Conservation (phyloP, 2,888 invertebrate species). For the Priocnemis perturbator region DNA sequence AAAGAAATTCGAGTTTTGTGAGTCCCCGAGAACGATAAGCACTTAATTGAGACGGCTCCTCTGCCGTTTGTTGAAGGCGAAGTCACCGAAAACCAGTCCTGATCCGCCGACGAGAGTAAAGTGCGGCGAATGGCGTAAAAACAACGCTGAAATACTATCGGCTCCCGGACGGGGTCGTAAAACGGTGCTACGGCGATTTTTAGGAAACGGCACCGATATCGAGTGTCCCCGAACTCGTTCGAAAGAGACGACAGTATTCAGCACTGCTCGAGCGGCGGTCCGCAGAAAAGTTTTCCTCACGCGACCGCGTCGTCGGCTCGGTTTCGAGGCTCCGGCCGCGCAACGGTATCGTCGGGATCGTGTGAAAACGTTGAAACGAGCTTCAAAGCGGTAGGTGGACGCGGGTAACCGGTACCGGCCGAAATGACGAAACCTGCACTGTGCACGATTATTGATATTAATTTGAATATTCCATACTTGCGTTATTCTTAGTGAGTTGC, state of each 20-base stretch:
- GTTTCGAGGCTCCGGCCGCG: too few relatives aligned
- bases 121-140: constrained; percentile 5
- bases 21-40: too few relatives aligned
- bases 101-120: constrained; percentile 7
- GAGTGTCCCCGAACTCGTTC: background rate
- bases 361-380: constrained; percentile 24
- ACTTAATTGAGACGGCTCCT: background rate
- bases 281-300: too few relatives aligned
- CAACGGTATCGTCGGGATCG: background rate
- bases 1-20: background rate
- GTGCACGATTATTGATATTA: constrained; percentile 40
- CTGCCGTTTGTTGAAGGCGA: background rate
- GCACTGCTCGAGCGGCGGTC: background rate
- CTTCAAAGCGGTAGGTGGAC: background rate
- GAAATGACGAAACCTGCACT: constrained; percentile 28
- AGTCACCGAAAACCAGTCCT: constrained; percentile 2
- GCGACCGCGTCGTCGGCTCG: background rate
- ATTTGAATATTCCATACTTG: constrained; percentile 37
- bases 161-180: constrained; percentile 57
- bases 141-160: constrained; percentile 5
- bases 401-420: constrained; percentile 13
- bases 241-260: background rate
- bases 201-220: background rate
- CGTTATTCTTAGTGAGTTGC: constrained; percentile 15
- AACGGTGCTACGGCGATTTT: constrained; percentile 42